Conservation (phyloP, 2,113 vertebrate species). For the Lamprotornis superbus region DNA sequence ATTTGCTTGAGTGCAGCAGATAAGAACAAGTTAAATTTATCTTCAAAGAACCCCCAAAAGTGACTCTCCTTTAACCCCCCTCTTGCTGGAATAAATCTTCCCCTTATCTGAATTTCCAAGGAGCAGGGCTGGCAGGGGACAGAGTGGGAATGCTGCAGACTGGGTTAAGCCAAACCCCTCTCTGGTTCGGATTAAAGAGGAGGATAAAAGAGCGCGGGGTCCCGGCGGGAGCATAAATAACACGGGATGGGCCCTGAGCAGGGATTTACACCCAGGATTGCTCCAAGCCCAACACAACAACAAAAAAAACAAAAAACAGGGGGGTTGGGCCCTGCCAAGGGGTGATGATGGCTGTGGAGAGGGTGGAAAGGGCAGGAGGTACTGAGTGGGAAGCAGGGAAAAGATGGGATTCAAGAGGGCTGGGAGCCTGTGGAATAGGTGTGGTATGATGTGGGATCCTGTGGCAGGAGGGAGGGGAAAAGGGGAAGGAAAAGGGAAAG, state of each 20-base stretch:
- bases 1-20: constrained; percentile 46
- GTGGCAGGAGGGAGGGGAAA: not conserved
- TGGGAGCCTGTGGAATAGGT: not conserved
- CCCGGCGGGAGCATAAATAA: constrained; percentile 50
- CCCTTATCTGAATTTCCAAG: constrained; percentile 56
- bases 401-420: not conserved
- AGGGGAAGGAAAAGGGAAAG: not conserved
- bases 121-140: not conserved
- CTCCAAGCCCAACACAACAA: not conserved
- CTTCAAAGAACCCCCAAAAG: constrained; percentile 67
- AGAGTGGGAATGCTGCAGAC: not conserved
- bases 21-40: constrained; percentile 64
- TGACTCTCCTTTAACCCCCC: constrained; percentile 21
- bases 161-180: constrained; percentile 11
- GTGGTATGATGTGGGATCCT: not conserved
- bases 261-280: not conserved
- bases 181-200: constrained; percentile 64
- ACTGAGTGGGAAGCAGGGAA: not conserved
- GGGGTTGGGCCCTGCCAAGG: not conserved
- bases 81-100: constrained; percentile 34
- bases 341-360: not conserved
- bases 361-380: not conserved
- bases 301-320: not conserved
- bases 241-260: not conserved
- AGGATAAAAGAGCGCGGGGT: constrained; percentile 53